Evolutionary conservation across 92 coral and sea anemone species (phyloP).

Genomic region (Porites rus): DNA sequence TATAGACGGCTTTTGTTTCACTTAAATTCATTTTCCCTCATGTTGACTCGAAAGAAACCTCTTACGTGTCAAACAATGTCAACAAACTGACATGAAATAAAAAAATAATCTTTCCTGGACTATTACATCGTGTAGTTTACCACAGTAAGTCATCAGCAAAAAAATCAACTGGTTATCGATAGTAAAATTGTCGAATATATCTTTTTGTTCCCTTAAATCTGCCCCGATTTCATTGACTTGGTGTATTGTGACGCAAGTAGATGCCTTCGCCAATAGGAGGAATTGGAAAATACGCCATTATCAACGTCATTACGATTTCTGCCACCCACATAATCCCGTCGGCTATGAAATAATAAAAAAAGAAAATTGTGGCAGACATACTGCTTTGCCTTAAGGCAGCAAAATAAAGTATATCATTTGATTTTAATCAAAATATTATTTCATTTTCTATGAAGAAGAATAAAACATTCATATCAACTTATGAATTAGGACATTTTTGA

Average conservation of each 20-base stretch:
- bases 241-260: background rate
- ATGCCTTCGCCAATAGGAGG: background rate
- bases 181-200: background rate
- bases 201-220: background rate
- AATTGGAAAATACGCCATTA: background rate
- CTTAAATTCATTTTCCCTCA: background rate
- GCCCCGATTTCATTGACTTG: background rate
- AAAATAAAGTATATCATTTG: background rate
- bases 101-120: background rate
- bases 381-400: background rate
- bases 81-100: background rate
- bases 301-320: background rate
- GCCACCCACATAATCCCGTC: background rate
- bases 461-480: background rate
- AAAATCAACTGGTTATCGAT: background rate
- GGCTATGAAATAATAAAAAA: background rate
- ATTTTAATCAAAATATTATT: background rate
- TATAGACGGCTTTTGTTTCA: background rate
- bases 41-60: background rate
- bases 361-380: background rate
- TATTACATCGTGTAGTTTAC: background rate
- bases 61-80: background rate
- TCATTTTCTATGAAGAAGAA: background rate
- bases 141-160: background rate
- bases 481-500: slow-evolving; percentile 3